Base-by-base conservation (phyloP, 2,888 invertebrate species). In the Lepidochitona cinerea region DNA sequence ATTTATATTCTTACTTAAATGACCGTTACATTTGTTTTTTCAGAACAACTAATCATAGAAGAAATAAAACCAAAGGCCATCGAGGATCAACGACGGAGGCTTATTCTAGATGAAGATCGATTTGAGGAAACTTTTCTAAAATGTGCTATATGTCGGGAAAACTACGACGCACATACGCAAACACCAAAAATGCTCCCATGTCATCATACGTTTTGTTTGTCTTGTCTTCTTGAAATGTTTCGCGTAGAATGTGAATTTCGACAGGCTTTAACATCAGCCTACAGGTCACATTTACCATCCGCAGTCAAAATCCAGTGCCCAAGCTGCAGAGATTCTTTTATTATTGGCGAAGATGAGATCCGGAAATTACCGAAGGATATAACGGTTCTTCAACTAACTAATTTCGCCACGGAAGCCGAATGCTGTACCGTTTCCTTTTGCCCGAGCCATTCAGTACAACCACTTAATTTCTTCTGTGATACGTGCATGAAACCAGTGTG, bases 141-240 rank as follows among this genome's bases (percentile, higher is more conserved):
- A 75, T 90, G 90, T 81, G 83, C 89, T 65, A 89, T 90, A 64
- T 90, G 90, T 76, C 81, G 89, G 29, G 89, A 88, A 75, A 83
- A 83, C 35, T 90, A 87, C 79, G 88, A 90, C 78, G 87, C 89
- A 75, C 79, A 82, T 35, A 88, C 88, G 75, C 88, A 89, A 75
- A 78, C 87, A 54, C 90, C 90, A 35, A 89, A 89, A 78, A 89
- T 89, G 84, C 79, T 90, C n/a, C 88, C 89, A 26, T 90, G 90
- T 74, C 90, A 90, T 71, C 90, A 90, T 79, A 89, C 90, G 1
- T 90, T 89, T 82, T 90, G 90, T 75, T 81, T 89, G 73, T 87
- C 88, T 54, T 90, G 90, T 68, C 83, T 90, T 14, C 78, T 81
- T 18, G 87, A 89, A 79, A 87, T 88, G 86, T 87, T 86, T 75